Percentiles rank a stretch among this genome's conserved stretches.
phyloP scores from a whole-genome alignment of 2,113 vertebrate genomes.

The Clarias macrocephalus region DNA sequence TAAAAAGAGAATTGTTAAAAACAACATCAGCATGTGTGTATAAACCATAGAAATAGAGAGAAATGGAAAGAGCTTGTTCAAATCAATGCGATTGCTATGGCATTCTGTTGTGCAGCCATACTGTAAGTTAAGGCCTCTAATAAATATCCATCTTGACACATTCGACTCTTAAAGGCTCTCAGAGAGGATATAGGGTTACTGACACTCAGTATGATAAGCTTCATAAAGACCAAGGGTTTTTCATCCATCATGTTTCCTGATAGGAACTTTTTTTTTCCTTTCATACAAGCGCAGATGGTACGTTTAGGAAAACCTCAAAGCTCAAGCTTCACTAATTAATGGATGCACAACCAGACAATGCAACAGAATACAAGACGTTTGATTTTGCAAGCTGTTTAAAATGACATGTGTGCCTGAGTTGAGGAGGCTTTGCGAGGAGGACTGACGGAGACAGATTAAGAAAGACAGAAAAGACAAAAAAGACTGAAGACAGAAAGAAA shows the following conservation, averaged over 20 bases:
- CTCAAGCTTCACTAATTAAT: slow-evolving; percentile 24
- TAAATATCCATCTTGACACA: too few species aligned
- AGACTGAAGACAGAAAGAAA: background rate
- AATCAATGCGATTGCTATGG: background rate
- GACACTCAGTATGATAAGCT: background rate
- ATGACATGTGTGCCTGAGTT: slow-evolving; percentile 28
- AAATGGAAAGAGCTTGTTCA: background rate
- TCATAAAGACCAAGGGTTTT: background rate
- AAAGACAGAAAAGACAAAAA: background rate
- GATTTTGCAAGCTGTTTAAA: background rate
- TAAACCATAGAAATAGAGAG: background rate
- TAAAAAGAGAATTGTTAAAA: background rate
- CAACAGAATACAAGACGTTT: slow-evolving; percentile 6
- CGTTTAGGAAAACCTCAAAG: slow-evolving; percentile 14
- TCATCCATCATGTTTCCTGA: background rate
- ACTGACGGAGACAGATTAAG: background rate
- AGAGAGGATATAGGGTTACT: background rate
- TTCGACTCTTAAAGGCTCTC: background rate
- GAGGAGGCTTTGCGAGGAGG: background rate
- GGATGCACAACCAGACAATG: slow-evolving; percentile 39
- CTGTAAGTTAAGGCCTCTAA: background rate
- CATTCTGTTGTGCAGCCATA: background rate
- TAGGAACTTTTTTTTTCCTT: background rate
- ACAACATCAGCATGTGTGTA: background rate
- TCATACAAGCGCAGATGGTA: slow-evolving; percentile 12